Conservation (phyloP, 2,113 vertebrate genomes). For the Acanthochromis polyacanthus region DNA sequence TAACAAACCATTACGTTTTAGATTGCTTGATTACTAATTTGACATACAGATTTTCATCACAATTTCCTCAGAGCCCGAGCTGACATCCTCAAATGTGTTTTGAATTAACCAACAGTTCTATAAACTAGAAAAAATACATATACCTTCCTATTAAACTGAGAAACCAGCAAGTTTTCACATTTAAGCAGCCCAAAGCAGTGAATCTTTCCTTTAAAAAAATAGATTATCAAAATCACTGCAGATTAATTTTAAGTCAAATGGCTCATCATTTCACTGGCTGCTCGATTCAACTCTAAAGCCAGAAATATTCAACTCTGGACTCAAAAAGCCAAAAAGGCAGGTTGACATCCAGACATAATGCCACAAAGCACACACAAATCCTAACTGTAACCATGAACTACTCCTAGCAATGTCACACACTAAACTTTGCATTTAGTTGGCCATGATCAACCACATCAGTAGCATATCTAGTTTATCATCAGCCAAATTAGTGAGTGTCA, state of each 20-base stretch:
- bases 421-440: constrained; percentile 9
- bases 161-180: background rate
- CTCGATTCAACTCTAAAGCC: background rate
- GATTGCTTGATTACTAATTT: background rate
- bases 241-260: background rate
- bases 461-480: constrained; percentile 33
- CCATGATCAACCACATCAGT: constrained; percentile 20
- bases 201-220: background rate
- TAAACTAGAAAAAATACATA: background rate
- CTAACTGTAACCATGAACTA: background rate
- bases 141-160: background rate
- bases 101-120: background rate
- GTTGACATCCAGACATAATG: background rate
- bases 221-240: background rate
- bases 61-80: background rate
- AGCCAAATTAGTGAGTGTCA: constrained; percentile 33
- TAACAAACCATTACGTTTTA: background rate
- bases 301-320: background rate
- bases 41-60: background rate
- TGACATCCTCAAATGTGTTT: background rate
- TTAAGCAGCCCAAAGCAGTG: background rate
- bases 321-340: background rate
- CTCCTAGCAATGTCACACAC: constrained; percentile 4
- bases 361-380: constrained; percentile 3
- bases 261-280: background rate